Evolutionary conservation across 2,888 invertebrate genomes (phyloP).

Genomic region (Creontiades dilutus): DNA sequence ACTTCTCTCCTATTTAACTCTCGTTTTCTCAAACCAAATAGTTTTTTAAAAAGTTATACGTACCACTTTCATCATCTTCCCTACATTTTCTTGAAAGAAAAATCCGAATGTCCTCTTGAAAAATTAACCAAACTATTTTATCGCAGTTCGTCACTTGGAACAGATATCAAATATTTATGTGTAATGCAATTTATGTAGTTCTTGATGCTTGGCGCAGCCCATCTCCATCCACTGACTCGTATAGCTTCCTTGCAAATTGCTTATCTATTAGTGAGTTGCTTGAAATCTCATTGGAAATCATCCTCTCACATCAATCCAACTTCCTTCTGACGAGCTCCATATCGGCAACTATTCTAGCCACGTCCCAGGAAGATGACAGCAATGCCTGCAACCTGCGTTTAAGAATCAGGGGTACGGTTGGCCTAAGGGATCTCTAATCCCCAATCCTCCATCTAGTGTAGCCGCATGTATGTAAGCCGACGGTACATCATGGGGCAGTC

Average conservation of each 20-base stretch:
- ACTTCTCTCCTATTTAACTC: too few species aligned
- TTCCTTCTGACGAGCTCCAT: background rate
- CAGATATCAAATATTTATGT: too few species aligned
- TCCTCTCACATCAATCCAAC: background rate
- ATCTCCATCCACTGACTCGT: background rate
- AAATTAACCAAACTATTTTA: too few species aligned
- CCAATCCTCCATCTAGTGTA: conserved; percentile 75
- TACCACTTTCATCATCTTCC: too few species aligned
- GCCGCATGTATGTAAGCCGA: conserved; percentile 76
- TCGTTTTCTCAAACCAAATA: too few species aligned
- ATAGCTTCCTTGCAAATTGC: background rate
- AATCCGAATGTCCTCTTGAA: too few species aligned
- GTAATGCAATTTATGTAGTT: too few species aligned
- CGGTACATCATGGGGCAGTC: conserved; percentile 77
- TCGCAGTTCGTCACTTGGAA: too few species aligned
- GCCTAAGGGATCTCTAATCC: conserved; percentile 75
- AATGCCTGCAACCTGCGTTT: background rate
- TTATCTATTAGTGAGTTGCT: too few species aligned
- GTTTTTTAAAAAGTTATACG: too few species aligned
- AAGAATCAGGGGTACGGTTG: background rate
- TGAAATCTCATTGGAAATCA: background rate
- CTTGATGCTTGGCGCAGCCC: background rate
- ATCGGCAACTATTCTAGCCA: background rate
- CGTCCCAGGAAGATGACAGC: background rate
- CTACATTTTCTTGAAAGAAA: too few species aligned